phyloP scores from a whole-genome alignment of 1,140 invertebrate genomes.

The Hyles euphorbiae region DNA sequence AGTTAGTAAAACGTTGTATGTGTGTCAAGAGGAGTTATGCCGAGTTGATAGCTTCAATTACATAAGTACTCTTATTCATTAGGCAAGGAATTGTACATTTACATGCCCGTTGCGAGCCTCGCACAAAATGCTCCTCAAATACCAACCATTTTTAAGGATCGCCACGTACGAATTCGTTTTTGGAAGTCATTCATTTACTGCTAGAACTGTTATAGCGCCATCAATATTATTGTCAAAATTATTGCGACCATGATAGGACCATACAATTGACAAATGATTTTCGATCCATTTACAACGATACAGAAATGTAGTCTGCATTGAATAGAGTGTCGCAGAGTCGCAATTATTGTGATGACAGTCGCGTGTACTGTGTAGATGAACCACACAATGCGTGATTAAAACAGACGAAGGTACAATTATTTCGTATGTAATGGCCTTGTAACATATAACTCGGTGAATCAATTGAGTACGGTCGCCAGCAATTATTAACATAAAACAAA shows the following conservation, averaged over 20 bases:
- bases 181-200: not conserved
- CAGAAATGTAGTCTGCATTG: too few relatives aligned
- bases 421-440: conserved; percentile 29
- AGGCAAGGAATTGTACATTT: not conserved
- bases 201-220: not conserved
- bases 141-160: not conserved
- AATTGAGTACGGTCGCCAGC: conserved; percentile 24
- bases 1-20: conserved; percentile 1
- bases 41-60: not conserved
- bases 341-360: too few relatives aligned
- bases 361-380: conserved; percentile 6
- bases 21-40: not conserved
- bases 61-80: conserved; percentile 4
- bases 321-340: too few relatives aligned
- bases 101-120: not conserved
- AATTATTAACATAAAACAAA: conserved; percentile 25
- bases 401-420: conserved; percentile 19
- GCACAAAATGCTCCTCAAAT: too few relatives aligned
- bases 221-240: not conserved
- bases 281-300: too few relatives aligned
- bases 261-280: too few relatives aligned
- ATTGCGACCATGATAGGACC: not conserved
- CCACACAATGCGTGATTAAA: conserved; percentile 11
- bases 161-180: not conserved
- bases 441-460: conserved; percentile 28